A percentile compares a stretch with the other conserved stretches of the same genome.
Evolutionary conservation across 1,140 invertebrate genomes (phyloP).

Genomic region (Drosophila sproati): DNA sequence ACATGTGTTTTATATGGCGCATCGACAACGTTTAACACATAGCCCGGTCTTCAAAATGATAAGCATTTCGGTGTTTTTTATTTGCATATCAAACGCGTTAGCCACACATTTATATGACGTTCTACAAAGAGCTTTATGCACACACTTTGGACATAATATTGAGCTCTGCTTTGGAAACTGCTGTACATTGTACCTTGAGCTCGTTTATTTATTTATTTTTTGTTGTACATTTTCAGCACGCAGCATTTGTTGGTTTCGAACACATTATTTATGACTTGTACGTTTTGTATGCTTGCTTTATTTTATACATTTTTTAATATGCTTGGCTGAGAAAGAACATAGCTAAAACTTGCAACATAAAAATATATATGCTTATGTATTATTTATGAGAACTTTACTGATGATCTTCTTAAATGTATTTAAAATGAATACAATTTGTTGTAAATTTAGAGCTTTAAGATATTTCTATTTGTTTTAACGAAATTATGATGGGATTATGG

Average conservation of each 20-base stretch:
- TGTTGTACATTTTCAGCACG: conserved; percentile 62
- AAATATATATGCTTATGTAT: conserved; percentile 43
- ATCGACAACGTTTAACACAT: conserved; percentile 23
- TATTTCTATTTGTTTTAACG: conserved; percentile 13
- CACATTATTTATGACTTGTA: conserved; percentile 70
- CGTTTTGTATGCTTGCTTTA: conserved; percentile 44
- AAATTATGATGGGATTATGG: conserved; percentile 27
- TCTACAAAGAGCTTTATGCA: conserved; percentile 7
- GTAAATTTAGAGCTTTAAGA: conserved; percentile 8
- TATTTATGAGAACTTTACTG: conserved; percentile 48
- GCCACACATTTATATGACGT: conserved; percentile 51
- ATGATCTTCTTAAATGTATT: conserved; percentile 38
- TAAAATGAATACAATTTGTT: neutral
- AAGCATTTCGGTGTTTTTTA: conserved; percentile 47
- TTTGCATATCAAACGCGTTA: conserved; percentile 74
- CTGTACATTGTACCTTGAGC: conserved; percentile 39
- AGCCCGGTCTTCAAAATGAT: conserved; percentile 48
- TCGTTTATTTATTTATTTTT: conserved; percentile 25
- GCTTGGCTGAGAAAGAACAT: neutral
- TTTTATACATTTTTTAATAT: neutral
- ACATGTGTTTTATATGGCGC: conserved; percentile 48
- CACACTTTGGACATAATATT: conserved; percentile 51
- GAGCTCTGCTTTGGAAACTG: conserved; percentile 37
- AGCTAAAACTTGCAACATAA: conserved; percentile 43
- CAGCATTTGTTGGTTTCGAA: conserved; percentile 60